phyloP scores from a whole-genome alignment of 2,888 invertebrate genomes.

The Sepioteuthis lessoniana region DNA sequence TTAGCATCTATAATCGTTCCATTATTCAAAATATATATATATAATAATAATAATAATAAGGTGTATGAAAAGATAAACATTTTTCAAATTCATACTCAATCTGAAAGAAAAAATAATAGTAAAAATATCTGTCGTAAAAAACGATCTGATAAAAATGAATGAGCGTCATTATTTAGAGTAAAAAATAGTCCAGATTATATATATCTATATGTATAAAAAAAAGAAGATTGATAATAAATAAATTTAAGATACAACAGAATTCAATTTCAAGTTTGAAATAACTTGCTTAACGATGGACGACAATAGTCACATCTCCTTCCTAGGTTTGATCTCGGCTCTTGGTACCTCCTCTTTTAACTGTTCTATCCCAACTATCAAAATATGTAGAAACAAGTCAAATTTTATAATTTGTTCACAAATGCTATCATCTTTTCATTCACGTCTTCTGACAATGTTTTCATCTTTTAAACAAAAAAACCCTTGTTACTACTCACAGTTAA shows the following conservation, averaged over 20 bases:
- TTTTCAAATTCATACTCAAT: too few relatives aligned
- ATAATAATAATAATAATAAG: too few relatives aligned
- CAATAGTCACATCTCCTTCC: neutral
- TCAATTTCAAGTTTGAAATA: neutral
- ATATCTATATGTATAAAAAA: too few relatives aligned
- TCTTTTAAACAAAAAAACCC: neutral
- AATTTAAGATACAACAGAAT: neutral
- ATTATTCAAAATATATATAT: too few relatives aligned
- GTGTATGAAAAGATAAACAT: too few relatives aligned
- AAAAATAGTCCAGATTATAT: too few relatives aligned
- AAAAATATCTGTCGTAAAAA: too few relatives aligned
- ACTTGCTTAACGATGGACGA: neutral
- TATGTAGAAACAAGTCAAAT: neutral
- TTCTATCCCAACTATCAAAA: neutral
- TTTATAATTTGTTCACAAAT: neutral
- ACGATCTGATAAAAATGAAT: too few relatives aligned
- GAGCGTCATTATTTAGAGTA: too few relatives aligned
- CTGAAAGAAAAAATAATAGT: too few relatives aligned
- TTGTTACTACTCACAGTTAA: neutral
- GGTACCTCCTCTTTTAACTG: neutral
- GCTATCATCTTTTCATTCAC: neutral
- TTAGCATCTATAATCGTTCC: too few relatives aligned
- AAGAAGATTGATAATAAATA: neutral
- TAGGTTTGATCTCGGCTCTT: neutral
- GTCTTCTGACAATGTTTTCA: neutral